These are phyloP conservation scores for Tinamus major DNA, from an alignment of 2,797 vertebrate species.

Conservation along the genomic window DNA sequence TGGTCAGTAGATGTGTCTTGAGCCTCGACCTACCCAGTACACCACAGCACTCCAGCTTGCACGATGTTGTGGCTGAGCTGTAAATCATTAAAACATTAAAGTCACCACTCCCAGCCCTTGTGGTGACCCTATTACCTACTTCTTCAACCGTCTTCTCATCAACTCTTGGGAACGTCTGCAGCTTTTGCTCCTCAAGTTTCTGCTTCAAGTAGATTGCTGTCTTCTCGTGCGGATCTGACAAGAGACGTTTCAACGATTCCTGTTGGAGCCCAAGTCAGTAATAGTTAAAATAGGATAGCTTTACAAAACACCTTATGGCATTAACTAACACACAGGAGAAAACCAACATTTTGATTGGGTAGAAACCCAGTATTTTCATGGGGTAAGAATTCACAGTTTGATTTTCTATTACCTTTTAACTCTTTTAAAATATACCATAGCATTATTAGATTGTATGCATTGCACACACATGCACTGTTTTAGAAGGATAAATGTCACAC, in stretches of 20 bases:
- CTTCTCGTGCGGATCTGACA: not conserved
- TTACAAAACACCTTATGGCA: rapidly evolving
- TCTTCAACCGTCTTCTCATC: not conserved
- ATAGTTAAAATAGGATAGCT: not conserved
- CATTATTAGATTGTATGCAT: not conserved
- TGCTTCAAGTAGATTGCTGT: not conserved
- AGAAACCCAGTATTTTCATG: not conserved
- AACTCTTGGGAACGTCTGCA: not conserved
- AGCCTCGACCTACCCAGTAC: not conserved
- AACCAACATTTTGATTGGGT: not conserved
- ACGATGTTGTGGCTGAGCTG: not conserved
- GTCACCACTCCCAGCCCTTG: not conserved
- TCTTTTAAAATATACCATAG: not conserved
- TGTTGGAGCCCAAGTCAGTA: not conserved
- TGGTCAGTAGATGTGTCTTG: not conserved
- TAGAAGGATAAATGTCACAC: not conserved
- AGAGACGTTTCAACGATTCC: not conserved
- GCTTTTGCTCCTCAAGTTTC: not conserved
- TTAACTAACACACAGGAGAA: not conserved
- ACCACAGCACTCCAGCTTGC: not conserved
- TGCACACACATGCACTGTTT: not conserved
- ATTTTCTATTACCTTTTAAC: not conserved
- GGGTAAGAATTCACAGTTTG: not conserved
- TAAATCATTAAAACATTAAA: not conserved
- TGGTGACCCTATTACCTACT: not conserved